Base-by-base conservation (phyloP, 2,113 vertebrate species). In the Myotis yumanensis region DNA sequence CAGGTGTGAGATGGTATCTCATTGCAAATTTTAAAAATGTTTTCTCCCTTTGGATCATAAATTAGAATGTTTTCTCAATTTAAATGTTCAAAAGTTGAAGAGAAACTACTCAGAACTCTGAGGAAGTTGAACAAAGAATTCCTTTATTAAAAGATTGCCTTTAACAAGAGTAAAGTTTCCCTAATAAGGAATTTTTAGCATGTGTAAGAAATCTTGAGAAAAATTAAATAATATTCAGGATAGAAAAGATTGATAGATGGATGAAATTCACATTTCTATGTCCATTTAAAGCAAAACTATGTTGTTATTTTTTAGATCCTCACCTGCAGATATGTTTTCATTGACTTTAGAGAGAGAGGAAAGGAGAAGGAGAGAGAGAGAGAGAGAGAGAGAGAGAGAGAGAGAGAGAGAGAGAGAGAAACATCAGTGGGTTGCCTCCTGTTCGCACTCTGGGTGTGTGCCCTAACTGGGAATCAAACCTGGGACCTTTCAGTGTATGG, bases 51-150 rank as follows among this genome's bases (percentile, higher is more conserved):
- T 73, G 68, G 11, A 81, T 88, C 1, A 66, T 37, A 62, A 77
- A 57, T 71, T 76, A 93, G 28, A 48, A 14, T 94, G 23, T 86
- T 15, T 87, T 93, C 46, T 92, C 77, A 79, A 79, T 89, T 87
- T 83, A 85, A 82, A 86, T 64, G 52, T 80, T 90, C 68, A 79
- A 80, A 79, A 83, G 22, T 84, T 93, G 72, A 71, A 54, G 15
- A 81, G 18, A n/a, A 76, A 69, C 18, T n/a, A 54, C 2, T 71
- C 9, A 57, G 37, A 12, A 72, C 6, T 81, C 16, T 46, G 59
- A 88, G 15, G 22, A 96, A 91, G 11, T 43, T 11, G 30, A 46
- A 64, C 40, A 52, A 83, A 66, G 1, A 75, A 37, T 68, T 62
- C 14, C 9, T 93, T 87, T 68, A 25, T 90, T 59, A 82, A 94